Percentiles rank a stretch among this genome's conserved stretches.
phyloP scores from a whole-genome alignment of 2,113 vertebrate genomes.

The Lethenteron camtschaticum region DNA sequence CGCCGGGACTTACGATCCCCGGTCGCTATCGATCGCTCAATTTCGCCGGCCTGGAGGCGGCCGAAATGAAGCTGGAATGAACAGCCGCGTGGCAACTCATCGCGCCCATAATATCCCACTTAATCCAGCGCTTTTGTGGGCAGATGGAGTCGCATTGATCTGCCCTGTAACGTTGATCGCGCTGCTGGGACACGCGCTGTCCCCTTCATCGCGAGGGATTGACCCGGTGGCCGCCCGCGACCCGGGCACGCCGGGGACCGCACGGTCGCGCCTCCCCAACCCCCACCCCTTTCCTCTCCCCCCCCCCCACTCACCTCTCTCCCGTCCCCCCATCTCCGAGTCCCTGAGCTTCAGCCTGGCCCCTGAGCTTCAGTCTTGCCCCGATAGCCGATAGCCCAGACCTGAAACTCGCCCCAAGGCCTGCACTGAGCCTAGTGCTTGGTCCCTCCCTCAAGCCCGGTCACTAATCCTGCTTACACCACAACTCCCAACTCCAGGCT shows the following conservation, averaged over 20 bases:
- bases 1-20: slow-evolving; percentile 30
- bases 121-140: slow-evolving; percentile 97
- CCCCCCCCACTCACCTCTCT: neutral
- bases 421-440: too few species aligned
- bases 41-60: slow-evolving; percentile 85
- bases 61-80: slow-evolving; percentile 98
- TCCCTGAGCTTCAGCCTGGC: slow-evolving; percentile 11
- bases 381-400: slow-evolving; percentile 11
- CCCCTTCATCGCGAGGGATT: neutral
- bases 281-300: neutral
- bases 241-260: neutral
- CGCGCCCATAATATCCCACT: slow-evolving; percentile 99
- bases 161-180: slow-evolving; percentile 97
- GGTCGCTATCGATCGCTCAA: slow-evolving; percentile 98
- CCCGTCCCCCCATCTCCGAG: neutral
- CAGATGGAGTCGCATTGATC: slow-evolving; percentile 99
- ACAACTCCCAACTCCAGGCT: too few species aligned
- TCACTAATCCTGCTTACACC: too few species aligned
- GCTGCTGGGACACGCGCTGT: slow-evolving; percentile 19
- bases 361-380: slow-evolving; percentile 10
- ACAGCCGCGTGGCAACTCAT: slow-evolving; percentile 99
- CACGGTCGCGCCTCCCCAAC: neutral
- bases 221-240: neutral
- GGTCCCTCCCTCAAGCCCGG: too few species aligned
- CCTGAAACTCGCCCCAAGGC: too few species aligned